phyloP scores from a whole-genome alignment of 2,797 vertebrate species.

The Xenops minutus region DNA sequence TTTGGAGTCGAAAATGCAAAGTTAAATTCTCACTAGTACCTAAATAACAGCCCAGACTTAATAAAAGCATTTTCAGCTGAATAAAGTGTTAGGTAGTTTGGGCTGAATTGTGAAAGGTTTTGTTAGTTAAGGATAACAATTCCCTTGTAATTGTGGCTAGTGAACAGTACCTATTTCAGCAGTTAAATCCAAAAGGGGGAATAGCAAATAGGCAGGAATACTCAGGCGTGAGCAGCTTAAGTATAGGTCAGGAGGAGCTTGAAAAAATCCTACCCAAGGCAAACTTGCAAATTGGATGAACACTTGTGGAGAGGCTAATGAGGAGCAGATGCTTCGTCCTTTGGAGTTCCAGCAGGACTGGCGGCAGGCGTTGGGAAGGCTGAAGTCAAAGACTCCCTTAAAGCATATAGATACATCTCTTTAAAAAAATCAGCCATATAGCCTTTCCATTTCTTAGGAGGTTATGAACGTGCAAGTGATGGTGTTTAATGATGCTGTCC shows the following conservation, averaged over 20 bases:
- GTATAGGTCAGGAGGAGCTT: neutral
- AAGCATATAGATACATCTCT: neutral
- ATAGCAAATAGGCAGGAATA: neutral
- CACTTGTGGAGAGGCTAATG: neutral
- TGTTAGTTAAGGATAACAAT: neutral
- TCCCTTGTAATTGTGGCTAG: neutral
- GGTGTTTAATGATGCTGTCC: neutral
- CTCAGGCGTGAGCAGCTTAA: neutral
- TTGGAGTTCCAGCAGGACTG: neutral
- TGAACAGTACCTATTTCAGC: neutral
- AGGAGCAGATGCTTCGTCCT: neutral
- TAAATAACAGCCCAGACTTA: neutral
- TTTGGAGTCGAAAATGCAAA: neutral
- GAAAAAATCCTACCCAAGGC: neutral
- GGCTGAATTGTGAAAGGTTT: neutral
- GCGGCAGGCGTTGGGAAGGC: neutral
- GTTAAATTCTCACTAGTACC: neutral
- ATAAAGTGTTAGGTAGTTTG: neutral
- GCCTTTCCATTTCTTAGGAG: neutral
- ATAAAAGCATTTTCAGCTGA: neutral
- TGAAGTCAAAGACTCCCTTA: neutral
- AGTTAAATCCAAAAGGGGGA: neutral
- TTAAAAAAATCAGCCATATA: neutral
- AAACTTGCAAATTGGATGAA: neutral
- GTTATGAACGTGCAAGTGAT: fast-evolving